phyloP scores from a whole-genome alignment of 2,888 invertebrate genomes.

The Panzeria rudis region DNA sequence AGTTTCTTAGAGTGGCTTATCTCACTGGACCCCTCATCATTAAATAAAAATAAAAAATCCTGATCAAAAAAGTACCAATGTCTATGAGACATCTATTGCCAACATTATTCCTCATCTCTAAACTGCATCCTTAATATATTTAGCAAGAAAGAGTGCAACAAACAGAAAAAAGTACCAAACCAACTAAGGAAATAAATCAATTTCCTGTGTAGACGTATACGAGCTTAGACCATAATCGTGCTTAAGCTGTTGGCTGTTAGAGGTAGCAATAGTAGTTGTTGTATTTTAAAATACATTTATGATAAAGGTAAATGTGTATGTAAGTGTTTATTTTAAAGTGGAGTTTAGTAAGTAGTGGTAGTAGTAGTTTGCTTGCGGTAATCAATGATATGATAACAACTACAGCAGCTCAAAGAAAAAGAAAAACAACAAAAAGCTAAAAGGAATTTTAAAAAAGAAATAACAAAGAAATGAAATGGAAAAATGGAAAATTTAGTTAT shows the following conservation, averaged over 20 bases:
- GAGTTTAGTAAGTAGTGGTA: too few species aligned
- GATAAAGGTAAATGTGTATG: neutral
- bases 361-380: slow-evolving; percentile 36
- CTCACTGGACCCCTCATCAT: too few species aligned
- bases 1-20: too few species aligned
- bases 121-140: neutral
- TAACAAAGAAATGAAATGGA: neutral
- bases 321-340: slow-evolving; percentile 12
- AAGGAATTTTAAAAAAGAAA: neutral
- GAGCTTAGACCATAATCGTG: slow-evolving; percentile 44
- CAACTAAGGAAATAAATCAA: slow-evolving; percentile 73
- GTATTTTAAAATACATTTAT: slow-evolving; percentile 16
- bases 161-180: slow-evolving; percentile 21
- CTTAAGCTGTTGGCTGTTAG: slow-evolving; percentile 39
- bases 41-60: too few species aligned
- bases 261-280: neutral
- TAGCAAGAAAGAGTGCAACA: neutral
- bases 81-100: neutral
- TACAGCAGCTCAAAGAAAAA: slow-evolving; percentile 1
- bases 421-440: neutral
- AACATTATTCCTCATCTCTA: neutral
- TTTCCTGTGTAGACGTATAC: slow-evolving; percentile 72
- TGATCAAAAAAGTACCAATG: neutral
- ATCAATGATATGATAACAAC: slow-evolving; percentile 41
- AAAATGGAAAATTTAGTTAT: slow-evolving; percentile 12